Percentiles rank a stretch among this genome's conserved stretches.
Conservation (phyloP, 2,113 vertebrate species). For the Cacatua alba region DNA sequence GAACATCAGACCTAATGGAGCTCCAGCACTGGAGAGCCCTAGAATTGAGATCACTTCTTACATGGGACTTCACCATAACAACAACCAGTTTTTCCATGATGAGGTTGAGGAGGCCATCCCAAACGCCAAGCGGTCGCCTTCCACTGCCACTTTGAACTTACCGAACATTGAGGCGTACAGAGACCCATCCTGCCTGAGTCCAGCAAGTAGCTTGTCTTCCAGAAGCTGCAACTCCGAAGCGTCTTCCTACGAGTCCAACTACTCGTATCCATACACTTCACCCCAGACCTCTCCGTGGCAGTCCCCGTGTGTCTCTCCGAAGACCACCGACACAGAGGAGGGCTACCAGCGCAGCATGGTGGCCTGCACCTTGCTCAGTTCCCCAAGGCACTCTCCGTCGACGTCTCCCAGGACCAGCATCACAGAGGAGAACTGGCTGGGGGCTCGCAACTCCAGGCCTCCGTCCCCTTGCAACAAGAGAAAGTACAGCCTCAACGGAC, state of each 20-base stretch:
- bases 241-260: constrained; percentile 93
- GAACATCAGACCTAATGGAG: constrained; percentile 83
- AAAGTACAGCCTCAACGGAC: constrained; percentile 89
- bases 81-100: constrained; percentile 86
- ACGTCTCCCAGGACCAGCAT: constrained; percentile 87
- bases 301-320: constrained; percentile 94
- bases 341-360: constrained; percentile 84
- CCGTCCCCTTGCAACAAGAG: constrained; percentile 90
- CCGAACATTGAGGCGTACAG: constrained; percentile 91
- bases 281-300: constrained; percentile 96
- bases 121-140: constrained; percentile 80
- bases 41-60: constrained; percentile 97
- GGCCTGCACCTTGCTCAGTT: constrained; percentile 85
- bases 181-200: constrained; percentile 93
- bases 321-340: constrained; percentile 81
- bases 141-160: constrained; percentile 89
- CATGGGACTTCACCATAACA: constrained; percentile 77
- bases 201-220: constrained; percentile 93
- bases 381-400: constrained; percentile 88
- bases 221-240: constrained; percentile 97
- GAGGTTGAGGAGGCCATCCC: constrained; percentile 85
- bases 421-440: constrained; percentile 89
- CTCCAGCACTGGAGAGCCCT: constrained; percentile 89
- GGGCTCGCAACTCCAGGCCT: constrained; percentile 82
- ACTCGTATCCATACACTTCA: constrained; percentile 92